Evolutionary conservation across 2,888 invertebrate species (phyloP).

Genomic region (Sarcophaga subvicina): DNA sequence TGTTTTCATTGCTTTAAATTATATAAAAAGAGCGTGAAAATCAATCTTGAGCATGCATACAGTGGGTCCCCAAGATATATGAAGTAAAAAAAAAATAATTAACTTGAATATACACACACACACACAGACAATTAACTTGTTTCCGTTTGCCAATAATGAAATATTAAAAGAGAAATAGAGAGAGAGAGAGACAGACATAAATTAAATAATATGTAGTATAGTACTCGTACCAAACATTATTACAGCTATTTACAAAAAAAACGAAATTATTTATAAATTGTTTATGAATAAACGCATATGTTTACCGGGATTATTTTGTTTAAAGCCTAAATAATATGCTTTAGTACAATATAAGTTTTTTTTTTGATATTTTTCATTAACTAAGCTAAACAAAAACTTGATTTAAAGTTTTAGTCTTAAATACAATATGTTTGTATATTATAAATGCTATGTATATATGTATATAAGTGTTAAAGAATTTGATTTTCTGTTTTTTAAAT

Average conservation of each 20-base stretch:
- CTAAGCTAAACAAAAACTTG: constrained; percentile 52
- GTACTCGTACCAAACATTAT: constrained; percentile 48
- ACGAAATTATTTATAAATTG: constrained; percentile 16
- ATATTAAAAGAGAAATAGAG: neutral
- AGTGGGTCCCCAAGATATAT: constrained; percentile 61
- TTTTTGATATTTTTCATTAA: constrained; percentile 44
- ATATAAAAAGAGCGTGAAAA: constrained; percentile 53
- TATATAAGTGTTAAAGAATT: constrained; percentile 38
- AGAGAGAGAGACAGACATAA: constrained; percentile 35
- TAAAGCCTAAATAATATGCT: constrained; percentile 58
- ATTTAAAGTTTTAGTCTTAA: constrained; percentile 27
- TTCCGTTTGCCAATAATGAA: constrained; percentile 33
- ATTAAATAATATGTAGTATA: constrained; percentile 32
- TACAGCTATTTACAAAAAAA: constrained; percentile 66
- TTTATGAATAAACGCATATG: constrained; percentile 24
- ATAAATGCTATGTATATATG: neutral
- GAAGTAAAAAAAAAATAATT: constrained; percentile 39
- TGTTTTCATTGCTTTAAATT: constrained; percentile 25
- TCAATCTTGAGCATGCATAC: constrained; percentile 63
- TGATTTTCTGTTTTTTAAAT: constrained; percentile 9
- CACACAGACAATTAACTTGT: constrained; percentile 58
- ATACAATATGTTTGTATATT: constrained; percentile 11
- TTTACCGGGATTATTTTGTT: constrained; percentile 23
- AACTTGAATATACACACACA: constrained; percentile 38
- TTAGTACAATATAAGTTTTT: constrained; percentile 57